Conservation (phyloP, 2,888 invertebrate genomes). For the Melanchra persicariae region DNA sequence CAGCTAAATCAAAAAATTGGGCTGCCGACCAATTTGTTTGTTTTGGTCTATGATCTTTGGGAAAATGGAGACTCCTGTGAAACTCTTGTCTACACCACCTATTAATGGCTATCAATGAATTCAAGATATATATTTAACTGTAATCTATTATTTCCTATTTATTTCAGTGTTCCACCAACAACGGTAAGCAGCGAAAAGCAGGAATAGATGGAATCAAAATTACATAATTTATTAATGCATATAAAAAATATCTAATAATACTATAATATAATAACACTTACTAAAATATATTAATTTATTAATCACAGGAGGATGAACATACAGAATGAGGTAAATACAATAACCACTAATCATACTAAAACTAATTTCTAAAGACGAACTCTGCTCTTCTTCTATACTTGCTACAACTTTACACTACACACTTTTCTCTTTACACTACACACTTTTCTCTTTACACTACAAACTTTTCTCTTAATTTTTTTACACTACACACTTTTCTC, state of each 20-base stretch:
- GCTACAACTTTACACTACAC: conserved; percentile 13
- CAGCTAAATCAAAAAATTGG: no score
- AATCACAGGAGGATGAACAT: conserved; percentile 17
- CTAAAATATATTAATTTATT: conserved; percentile 24
- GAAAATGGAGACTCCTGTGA: background rate
- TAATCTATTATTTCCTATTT: conserved; percentile 16
- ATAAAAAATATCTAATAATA: conserved; percentile 13
- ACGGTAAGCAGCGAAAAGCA: conserved; percentile 49
- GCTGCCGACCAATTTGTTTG: no score
- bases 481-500: no score
- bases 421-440: conserved; percentile 20
- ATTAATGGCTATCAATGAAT: background rate
- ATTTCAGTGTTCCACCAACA: conserved; percentile 49
- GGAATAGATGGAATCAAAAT: conserved; percentile 1
- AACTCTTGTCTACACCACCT: background rate
- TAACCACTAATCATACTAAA: conserved; percentile 1
- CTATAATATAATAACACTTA: conserved; percentile 17
- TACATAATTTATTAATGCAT: conserved; percentile 16
- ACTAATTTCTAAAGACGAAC: conserved; percentile 55
- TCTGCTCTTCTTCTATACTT: conserved; percentile 25
- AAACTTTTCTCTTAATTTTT: background rate
- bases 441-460: conserved; percentile 17
- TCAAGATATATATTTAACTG: background rate
- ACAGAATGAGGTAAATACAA: conserved; percentile 50
- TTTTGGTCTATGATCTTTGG: no score